These are phyloP conservation scores for Heteropelma amictum DNA, from an alignment of 2,888 invertebrate species.

Conservation along the genomic window DNA sequence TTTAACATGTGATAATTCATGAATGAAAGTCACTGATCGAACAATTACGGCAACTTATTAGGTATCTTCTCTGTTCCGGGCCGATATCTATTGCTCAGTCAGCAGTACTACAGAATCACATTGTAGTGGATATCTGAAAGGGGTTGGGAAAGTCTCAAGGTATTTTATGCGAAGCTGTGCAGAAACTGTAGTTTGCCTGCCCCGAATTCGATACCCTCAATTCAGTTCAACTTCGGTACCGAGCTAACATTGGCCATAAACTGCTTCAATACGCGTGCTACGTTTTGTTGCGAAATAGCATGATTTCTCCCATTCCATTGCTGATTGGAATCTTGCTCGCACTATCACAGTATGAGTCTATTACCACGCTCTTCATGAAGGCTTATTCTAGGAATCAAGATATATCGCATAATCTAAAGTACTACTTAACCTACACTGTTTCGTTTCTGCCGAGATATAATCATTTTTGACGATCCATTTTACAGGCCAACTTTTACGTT, in stretches of 20 bases:
- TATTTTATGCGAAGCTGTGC: slow-evolving; percentile 9
- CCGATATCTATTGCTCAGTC: not conserved
- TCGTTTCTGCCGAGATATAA: too few species aligned
- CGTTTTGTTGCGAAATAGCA: slow-evolving; percentile 11
- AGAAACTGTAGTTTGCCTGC: slow-evolving; percentile 1
- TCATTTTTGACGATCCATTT: too few species aligned
- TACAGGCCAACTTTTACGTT: too few species aligned
- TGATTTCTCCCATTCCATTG: slow-evolving; percentile 28
- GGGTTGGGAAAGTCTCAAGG: not conserved
- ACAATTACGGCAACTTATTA: not conserved
- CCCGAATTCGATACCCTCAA: slow-evolving; percentile 7
- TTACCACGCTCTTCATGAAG: slow-evolving; percentile 43
- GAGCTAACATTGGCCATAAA: slow-evolving; percentile 30
- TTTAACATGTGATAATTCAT: not conserved
- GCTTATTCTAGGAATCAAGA: slow-evolving; percentile 28
- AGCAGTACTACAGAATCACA: not conserved
- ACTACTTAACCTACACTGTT: too few species aligned
- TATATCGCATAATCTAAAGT: slow-evolving; percentile 14
- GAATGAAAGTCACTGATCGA: not conserved
- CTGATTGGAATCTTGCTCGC: not conserved
- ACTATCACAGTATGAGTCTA: slow-evolving; percentile 18
- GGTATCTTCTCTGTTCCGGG: not conserved
- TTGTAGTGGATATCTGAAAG: slow-evolving; percentile 10
- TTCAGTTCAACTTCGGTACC: slow-evolving; percentile 25
- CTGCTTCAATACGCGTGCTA: not conserved